A percentile compares a stretch with the other conserved stretches of the same genome.
Evolutionary conservation across 2,888 invertebrate species (phyloP).

Genomic region (Sesia apiformis): DNA sequence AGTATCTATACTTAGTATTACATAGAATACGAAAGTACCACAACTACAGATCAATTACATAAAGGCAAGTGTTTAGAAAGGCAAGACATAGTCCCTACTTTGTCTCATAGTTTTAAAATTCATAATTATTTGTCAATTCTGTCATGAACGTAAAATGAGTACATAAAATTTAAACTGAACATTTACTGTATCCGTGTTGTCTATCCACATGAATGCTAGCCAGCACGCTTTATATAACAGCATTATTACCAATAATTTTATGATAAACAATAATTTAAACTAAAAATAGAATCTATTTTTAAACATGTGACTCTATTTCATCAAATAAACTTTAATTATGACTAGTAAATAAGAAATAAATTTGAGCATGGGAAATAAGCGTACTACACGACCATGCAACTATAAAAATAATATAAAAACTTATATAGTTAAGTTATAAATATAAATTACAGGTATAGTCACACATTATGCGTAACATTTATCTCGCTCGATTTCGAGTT

Average conservation of each 20-base stretch:
- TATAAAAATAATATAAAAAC: conserved; percentile 63
- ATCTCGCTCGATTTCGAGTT: conserved; percentile 18
- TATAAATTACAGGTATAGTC: conserved; percentile 59
- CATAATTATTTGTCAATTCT: conserved; percentile 37
- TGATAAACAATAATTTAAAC: conserved; percentile 44
- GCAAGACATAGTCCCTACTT: conserved; percentile 53
- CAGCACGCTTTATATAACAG: conserved; percentile 40
- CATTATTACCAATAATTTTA: conserved; percentile 5
- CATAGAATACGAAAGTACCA: conserved; percentile 28
- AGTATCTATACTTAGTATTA: conserved; percentile 19
- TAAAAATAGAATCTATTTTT: conserved; percentile 23
- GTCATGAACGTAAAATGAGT: conserved; percentile 47
- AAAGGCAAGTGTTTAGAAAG: conserved; percentile 60
- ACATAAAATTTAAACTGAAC: conserved; percentile 32
- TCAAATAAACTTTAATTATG: conserved; percentile 62
- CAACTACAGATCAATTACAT: conserved; percentile 13
- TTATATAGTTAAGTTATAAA: conserved; percentile 52
- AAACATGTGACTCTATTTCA: conserved; percentile 36
- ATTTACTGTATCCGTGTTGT: conserved; percentile 34
- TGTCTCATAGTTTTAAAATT: conserved; percentile 18
- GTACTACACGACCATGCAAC: conserved; percentile 65
- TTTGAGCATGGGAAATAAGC: conserved; percentile 73
- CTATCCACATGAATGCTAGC: conserved; percentile 39
- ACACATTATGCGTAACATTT: conserved; percentile 29
- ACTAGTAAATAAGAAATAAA: conserved; percentile 67